Evolutionary conservation across 1,140 invertebrate genomes (phyloP).

Genomic region (Bemisia tabaci): DNA sequence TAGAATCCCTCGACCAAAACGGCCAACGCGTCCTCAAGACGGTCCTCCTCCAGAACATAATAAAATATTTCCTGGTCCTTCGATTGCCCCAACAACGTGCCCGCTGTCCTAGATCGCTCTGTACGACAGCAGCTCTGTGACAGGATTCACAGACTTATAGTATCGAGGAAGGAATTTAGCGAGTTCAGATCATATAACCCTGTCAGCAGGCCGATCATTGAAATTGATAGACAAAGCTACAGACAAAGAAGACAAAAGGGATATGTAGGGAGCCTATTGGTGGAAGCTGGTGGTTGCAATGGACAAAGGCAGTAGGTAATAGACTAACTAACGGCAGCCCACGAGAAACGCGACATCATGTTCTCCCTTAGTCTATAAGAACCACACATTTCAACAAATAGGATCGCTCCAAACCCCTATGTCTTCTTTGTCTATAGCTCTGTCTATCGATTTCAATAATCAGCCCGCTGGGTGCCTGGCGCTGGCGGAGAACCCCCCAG

Average conservation of each 20-base stretch:
- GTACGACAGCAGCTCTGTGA: neutral
- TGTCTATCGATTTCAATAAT: no score
- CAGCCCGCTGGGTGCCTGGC: no score
- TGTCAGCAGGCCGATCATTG: neutral
- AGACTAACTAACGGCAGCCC: no score
- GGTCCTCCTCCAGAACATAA: neutral
- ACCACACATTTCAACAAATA: no score
- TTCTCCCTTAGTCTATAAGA: no score
- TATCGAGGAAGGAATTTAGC: neutral
- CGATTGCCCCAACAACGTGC: conserved; percentile 1
- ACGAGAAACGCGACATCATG: no score
- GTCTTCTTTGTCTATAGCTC: no score
- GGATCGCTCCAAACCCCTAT: no score
- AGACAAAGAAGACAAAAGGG: neutral
- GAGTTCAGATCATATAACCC: neutral
- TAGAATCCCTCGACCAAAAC: conserved; percentile 10
- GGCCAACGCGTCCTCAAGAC: neutral
- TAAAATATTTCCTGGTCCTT: conserved; percentile 10
- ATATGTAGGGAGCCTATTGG: neutral
- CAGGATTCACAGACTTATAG: no score
- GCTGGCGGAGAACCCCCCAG: no score
- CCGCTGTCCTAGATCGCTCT: neutral
- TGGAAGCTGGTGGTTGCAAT: no score
- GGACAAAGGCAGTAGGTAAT: no score
- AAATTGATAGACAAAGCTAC: neutral